Base-by-base conservation (phyloP, 2,113 vertebrate genomes). In the Nanger granti region DNA sequence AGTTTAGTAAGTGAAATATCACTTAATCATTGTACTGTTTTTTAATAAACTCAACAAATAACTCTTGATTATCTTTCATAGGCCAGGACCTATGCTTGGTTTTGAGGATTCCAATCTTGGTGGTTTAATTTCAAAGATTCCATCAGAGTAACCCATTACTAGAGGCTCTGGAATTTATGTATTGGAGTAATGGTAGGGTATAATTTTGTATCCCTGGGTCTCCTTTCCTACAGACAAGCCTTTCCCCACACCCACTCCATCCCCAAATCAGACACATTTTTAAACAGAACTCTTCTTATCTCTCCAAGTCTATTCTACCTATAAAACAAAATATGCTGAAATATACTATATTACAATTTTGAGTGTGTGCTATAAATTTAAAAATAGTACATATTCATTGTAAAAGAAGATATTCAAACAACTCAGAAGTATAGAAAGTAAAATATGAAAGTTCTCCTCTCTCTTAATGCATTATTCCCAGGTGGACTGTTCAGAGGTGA, bases 31-130 rank as follows among this genome's bases (percentile, higher is more conserved):
- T 57, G n/a, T 37, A 52, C 64, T 93, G 11, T 62, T 93, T 69
- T 83, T 57, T 49, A 94, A 22, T 49, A 95, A 87, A 91, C 37
- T 92, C 49, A 96, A 96, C n/a, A 97, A 91, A 88, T 92, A 54
- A 49, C 13, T 86, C 31, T 31, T 88, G 24, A 96, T 24, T 85
- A 73, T 3, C 37, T 94, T 96, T 82, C 31, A 11, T 9, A 41
- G 31, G 34, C 52, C 22, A 69, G 44, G 18, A 93, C 13, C 69
- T 95, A 60, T 79, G 57, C 28, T 94, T 96, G 26, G 9, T 90
- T 59, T 86, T 95, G 18, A 90, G 28, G 52, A 73, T 54, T 84
- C 37, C 57, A 54, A 22, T 28, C 13, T 52, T 44, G 11, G 60
- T 87, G 52, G 59, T 57, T 62, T 73, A 41, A 90, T 82, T 94